Conservation (phyloP, 2,797 vertebrate species). For the Eidolon dupreanum region DNA sequence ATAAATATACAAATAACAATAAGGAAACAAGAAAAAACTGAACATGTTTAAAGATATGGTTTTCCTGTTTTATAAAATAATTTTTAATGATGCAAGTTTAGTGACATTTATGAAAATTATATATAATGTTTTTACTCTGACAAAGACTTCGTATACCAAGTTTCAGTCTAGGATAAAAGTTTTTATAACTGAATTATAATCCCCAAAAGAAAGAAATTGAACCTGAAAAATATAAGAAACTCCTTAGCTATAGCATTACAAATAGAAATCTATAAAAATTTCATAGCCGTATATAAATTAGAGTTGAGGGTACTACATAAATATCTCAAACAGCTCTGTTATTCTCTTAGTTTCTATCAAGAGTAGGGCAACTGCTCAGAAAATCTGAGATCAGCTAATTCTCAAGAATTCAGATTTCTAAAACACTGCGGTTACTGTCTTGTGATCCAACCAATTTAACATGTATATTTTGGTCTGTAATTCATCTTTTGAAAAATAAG, state of each 20-base stretch:
- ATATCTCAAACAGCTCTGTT: slow-evolving; percentile 74
- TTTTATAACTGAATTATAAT: slow-evolving; percentile 60
- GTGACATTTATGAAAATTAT: not conserved
- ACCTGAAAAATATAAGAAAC: slow-evolving; percentile 65
- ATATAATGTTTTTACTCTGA: slow-evolving; percentile 58
- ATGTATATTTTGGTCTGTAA: slow-evolving; percentile 62
- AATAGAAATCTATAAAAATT: slow-evolving; percentile 67
- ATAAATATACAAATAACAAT: not conserved
- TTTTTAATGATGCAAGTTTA: not conserved
- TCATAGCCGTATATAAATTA: slow-evolving; percentile 65
- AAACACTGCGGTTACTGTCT: slow-evolving; percentile 48
- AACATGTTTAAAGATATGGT: not conserved
- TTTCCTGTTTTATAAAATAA: slow-evolving; percentile 15
- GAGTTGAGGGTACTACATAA: slow-evolving; percentile 64
- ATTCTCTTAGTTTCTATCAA: slow-evolving; percentile 72
- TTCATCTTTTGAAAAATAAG: slow-evolving; percentile 71
- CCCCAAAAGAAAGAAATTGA: slow-evolving; percentile 64
- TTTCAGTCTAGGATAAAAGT: slow-evolving; percentile 48
- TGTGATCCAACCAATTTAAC: slow-evolving; percentile 64
- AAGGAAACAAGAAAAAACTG: not conserved
- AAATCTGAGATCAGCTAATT: slow-evolving; percentile 58
- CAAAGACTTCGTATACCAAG: slow-evolving; percentile 33
- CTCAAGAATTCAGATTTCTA: slow-evolving; percentile 23
- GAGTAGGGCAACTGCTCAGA: slow-evolving; percentile 59
- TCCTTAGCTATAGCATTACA: slow-evolving; percentile 37